Percentiles rank a stretch among this genome's conserved stretches.
Evolutionary conservation across 2,797 vertebrate genomes (phyloP).

Genomic region (Catostomus latipinnis): DNA sequence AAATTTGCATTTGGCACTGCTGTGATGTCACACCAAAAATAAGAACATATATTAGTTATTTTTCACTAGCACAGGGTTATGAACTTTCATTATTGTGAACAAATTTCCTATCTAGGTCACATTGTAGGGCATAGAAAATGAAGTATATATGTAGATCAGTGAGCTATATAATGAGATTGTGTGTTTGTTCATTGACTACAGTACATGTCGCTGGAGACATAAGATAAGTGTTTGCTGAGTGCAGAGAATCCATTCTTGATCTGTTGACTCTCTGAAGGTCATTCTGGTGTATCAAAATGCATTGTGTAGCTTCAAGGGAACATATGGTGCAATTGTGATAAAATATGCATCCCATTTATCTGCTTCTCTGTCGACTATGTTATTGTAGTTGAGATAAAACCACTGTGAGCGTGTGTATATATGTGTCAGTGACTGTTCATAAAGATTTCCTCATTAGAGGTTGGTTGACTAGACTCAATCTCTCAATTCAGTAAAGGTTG

Average conservation of each 20-base stretch:
- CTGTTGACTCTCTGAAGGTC: slow-evolving; percentile 21
- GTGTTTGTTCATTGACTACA: neutral
- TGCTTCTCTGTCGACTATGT: neutral
- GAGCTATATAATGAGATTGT: neutral
- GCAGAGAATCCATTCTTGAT: neutral
- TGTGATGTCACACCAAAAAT: too few species aligned
- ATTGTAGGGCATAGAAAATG: neutral
- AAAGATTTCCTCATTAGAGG: neutral
- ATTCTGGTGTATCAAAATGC: neutral
- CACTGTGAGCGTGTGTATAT: neutral
- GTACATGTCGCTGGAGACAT: neutral
- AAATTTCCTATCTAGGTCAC: neutral
- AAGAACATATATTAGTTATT: neutral
- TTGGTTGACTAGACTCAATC: neutral
- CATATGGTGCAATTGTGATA: neutral
- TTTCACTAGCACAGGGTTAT: neutral
- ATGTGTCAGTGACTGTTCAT: neutral
- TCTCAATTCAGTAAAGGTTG: slow-evolving; percentile 15
- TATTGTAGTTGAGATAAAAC: neutral
- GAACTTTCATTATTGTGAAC: too few species aligned
- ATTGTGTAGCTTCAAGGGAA: neutral
- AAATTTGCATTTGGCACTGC: too few species aligned
- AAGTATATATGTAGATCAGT: neutral
- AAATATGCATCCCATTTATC: neutral
- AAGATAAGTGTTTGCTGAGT: slow-evolving; percentile 8